Conservation (phyloP, 2,888 invertebrate genomes). For the Sceliomorpha sp. region DNA sequence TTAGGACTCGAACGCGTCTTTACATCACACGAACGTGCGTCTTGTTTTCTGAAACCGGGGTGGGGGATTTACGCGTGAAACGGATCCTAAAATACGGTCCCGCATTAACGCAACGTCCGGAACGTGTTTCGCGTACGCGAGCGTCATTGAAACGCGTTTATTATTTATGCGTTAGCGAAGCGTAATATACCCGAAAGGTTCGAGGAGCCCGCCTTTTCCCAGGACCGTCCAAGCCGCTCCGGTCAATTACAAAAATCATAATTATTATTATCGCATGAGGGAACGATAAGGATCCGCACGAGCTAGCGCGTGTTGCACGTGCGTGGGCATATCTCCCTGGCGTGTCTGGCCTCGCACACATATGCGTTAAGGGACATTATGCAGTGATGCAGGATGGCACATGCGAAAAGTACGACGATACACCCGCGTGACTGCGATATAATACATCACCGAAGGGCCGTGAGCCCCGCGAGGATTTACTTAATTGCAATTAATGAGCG, state of each 20-base stretch:
- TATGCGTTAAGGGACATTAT: conserved; percentile 50
- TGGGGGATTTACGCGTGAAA: too few species aligned
- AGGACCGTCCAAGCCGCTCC: too few species aligned
- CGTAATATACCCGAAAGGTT: too few species aligned
- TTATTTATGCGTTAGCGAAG: too few species aligned
- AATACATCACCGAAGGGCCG: conserved; percentile 62
- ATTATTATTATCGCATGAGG: conserved; percentile 51
- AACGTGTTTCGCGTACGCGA: too few species aligned
- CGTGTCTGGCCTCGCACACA: conserved; percentile 45
- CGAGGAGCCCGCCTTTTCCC: too few species aligned
- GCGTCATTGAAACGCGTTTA: too few species aligned
- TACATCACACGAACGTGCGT: too few species aligned
- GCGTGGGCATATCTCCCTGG: conserved; percentile 50
- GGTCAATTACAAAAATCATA: conserved; percentile 45
- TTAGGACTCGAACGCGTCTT: too few species aligned
- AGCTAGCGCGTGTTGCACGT: conserved; percentile 48
- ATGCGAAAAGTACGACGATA: conserved; percentile 58
- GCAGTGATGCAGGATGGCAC: conserved; percentile 44
- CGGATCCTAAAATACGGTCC: too few species aligned
- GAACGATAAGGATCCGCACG: conserved; percentile 44
- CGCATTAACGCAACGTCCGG: too few species aligned
- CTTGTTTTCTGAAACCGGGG: too few species aligned
- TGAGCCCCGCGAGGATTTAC: conserved; percentile 69
- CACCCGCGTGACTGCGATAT: conserved; percentile 59
- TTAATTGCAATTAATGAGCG: conserved; percentile 80